Evolutionary conservation across 2,797 vertebrate genomes (phyloP).

Genomic region (Lindbergichthys nudifrons): DNA sequence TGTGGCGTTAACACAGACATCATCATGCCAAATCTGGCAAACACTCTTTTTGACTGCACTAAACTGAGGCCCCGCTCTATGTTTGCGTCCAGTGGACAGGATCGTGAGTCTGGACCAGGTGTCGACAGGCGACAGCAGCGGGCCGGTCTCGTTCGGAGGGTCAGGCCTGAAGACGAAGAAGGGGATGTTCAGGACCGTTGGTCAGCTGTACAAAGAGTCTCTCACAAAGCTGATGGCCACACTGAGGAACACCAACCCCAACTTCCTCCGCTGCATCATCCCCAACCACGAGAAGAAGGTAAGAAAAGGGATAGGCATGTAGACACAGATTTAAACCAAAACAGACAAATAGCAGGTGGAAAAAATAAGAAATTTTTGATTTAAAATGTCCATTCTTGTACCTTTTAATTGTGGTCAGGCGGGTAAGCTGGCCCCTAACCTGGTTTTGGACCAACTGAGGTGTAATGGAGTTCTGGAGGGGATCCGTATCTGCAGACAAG

Average conservation of each 20-base stretch:
- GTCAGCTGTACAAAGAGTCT: slow-evolving; percentile 94
- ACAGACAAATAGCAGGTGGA: neutral
- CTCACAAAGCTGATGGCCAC: slow-evolving; percentile 94
- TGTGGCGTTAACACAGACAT: slow-evolving; percentile 11
- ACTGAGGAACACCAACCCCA: slow-evolving; percentile 93
- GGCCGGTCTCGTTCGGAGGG: slow-evolving; percentile 84
- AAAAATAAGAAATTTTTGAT: neutral
- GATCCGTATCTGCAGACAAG: slow-evolving; percentile 94
- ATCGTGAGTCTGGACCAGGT: slow-evolving; percentile 93
- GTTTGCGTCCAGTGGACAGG: slow-evolving; percentile 87
- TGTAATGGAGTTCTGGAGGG: slow-evolving; percentile 94
- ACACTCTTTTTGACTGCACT: neutral
- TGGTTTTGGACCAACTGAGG: slow-evolving; percentile 92
- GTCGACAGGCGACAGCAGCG: slow-evolving; percentile 86
- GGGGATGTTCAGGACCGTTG: slow-evolving; percentile 94
- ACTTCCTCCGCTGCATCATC: slow-evolving; percentile 94
- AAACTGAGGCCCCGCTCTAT: slow-evolving; percentile 9
- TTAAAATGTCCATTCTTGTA: neutral
- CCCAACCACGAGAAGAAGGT: slow-evolving; percentile 95
- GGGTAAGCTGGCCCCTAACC: slow-evolving; percentile 88
- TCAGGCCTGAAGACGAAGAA: slow-evolving; percentile 91
- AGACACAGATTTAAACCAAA: neutral
- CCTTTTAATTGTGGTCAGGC: slow-evolving; percentile 70
- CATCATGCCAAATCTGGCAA: slow-evolving; percentile 13
- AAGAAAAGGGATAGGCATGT: slow-evolving; percentile 43